Conservation (phyloP, 2,113 vertebrate genomes). For the Gymnocephalus cernua region DNA sequence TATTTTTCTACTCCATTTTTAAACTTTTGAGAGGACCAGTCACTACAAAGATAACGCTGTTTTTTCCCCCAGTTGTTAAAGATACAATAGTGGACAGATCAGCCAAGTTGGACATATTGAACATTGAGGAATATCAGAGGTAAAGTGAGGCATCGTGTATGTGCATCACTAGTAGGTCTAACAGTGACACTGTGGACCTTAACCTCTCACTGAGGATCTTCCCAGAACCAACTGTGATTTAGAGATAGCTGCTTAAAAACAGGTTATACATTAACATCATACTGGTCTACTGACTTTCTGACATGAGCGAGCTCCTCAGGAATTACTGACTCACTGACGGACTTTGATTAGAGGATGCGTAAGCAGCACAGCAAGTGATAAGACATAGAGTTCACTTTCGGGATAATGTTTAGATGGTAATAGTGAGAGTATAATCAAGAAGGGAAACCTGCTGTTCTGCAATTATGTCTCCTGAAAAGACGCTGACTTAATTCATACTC, state of each 20-base stretch:
- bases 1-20: background rate
- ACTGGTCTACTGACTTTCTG: background rate
- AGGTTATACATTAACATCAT: slow-evolving; percentile 22
- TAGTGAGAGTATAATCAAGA: background rate
- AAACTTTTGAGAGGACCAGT: background rate
- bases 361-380: background rate
- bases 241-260: background rate
- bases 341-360: slow-evolving; percentile 66
- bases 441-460: background rate
- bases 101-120: background rate
- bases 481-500: background rate
- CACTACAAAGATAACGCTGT: background rate
- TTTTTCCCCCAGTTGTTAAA: background rate
- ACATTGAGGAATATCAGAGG: background rate
- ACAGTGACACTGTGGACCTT: slow-evolving; percentile 13
- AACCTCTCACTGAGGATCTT: background rate
- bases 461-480: background rate
- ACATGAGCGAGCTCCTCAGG: background rate
- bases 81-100: background rate
- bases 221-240: background rate
- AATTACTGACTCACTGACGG: slow-evolving; percentile 42
- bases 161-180: background rate
- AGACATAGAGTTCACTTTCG: background rate
- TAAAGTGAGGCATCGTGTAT: background rate
- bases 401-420: background rate